phyloP scores from a whole-genome alignment of 2,888 invertebrate genomes.

The Conchocele bisecta region DNA sequence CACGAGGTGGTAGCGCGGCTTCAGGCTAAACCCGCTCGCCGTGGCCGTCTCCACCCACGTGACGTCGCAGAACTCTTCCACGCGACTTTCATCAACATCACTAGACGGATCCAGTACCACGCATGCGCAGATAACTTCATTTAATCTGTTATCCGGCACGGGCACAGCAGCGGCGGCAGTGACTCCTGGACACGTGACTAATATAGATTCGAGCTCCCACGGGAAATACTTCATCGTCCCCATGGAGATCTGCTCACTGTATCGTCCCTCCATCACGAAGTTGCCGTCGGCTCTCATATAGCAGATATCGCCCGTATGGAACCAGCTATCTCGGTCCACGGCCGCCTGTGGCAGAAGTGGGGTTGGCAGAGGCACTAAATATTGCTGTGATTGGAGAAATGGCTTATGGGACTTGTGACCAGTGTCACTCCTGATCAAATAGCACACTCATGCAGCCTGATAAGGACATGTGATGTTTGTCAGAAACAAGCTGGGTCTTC shows the following conservation, averaged over 20 bases:
- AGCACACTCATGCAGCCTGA: too few relatives aligned
- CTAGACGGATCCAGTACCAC: not conserved
- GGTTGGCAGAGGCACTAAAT: too few relatives aligned
- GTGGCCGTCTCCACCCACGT: not conserved
- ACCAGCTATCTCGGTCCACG: slow-evolving; percentile 25
- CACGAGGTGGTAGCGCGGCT: slow-evolving; percentile 16
- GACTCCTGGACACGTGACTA: slow-evolving; percentile 12
- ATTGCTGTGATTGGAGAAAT: too few relatives aligned
- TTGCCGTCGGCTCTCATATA: slow-evolving; percentile 36
- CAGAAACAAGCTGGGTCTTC: too few relatives aligned
- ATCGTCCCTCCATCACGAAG: slow-evolving; percentile 30
- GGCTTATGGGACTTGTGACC: too few relatives aligned
- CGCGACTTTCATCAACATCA: not conserved
- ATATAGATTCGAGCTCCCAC: slow-evolving; percentile 12
- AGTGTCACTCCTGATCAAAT: too few relatives aligned
- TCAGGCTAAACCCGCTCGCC: not conserved
- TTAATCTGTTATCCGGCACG: slow-evolving; percentile 33
- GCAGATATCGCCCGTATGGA: slow-evolving; percentile 29
- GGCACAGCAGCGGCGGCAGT: slow-evolving; percentile 18
- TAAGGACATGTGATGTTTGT: too few relatives aligned
- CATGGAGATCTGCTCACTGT: slow-evolving; percentile 25
- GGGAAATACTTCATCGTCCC: slow-evolving; percentile 30
- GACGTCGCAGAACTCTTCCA: slow-evolving; percentile 8
- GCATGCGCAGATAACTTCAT: slow-evolving; percentile 41
- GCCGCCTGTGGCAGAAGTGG: too few relatives aligned